A percentile compares a stretch with the other conserved stretches of the same genome.
Evolutionary conservation across 1,140 invertebrate genomes (phyloP).

Genomic region (Meloidogyne floridensis): DNA sequence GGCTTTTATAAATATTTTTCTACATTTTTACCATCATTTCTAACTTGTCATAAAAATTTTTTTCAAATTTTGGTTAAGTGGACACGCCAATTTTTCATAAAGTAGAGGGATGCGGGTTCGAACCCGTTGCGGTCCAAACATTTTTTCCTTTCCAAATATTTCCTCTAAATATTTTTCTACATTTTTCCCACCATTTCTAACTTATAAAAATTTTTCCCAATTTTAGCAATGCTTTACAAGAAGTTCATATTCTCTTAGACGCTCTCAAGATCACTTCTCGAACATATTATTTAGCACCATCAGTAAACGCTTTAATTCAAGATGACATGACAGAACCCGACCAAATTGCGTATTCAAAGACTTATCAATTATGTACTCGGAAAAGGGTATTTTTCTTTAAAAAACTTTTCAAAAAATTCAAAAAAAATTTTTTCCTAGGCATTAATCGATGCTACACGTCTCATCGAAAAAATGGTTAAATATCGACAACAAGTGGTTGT

Average conservation of each 20-base stretch:
- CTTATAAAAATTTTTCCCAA: not conserved
- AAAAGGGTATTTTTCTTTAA: slow-evolving; percentile 30
- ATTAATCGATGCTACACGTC: slow-evolving; percentile 36
- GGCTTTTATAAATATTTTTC: too few relatives aligned
- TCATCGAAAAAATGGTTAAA: slow-evolving; percentile 31
- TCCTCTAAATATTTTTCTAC: not conserved
- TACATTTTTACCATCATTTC: too few relatives aligned
- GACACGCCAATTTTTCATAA: too few relatives aligned
- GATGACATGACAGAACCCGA: slow-evolving; percentile 31
- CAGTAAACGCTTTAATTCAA: slow-evolving; percentile 16
- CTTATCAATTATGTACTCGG: slow-evolving; percentile 34
- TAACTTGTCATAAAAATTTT: too few relatives aligned
- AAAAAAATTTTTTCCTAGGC: slow-evolving; percentile 35
- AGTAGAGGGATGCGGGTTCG: too few relatives aligned
- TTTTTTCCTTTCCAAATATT: slow-evolving; percentile 34
- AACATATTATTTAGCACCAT: slow-evolving; percentile 30
- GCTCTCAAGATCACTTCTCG: slow-evolving; percentile 36
- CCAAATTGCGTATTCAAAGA: slow-evolving; percentile 27
- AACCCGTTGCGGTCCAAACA: not conserved
- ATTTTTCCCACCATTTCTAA: not conserved
- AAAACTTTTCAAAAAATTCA: not conserved
- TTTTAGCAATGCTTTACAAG: slow-evolving; percentile 46
- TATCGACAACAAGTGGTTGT: not conserved
- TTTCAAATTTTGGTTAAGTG: too few relatives aligned
- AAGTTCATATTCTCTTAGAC: slow-evolving; percentile 45